A percentile compares a stretch with the other conserved stretches of the same genome.
Evolutionary conservation across 2,113 vertebrate species (phyloP).

Genomic region (Oreochromis tanganicae): DNA sequence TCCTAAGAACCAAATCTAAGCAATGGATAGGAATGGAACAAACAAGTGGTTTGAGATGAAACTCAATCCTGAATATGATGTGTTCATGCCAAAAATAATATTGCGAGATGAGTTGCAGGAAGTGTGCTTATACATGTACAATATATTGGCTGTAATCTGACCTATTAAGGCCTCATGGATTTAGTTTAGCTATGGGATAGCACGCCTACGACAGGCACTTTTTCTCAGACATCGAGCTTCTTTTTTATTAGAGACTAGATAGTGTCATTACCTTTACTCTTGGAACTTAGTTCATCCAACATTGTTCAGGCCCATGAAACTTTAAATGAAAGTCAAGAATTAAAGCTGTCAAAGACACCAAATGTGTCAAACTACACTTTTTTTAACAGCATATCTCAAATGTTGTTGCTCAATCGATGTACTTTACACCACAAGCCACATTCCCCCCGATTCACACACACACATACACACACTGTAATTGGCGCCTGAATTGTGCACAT

Average conservation of each 20-base stretch:
- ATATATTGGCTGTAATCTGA: neutral
- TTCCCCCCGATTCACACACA: neutral
- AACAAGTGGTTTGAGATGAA: neutral
- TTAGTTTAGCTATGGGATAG: neutral
- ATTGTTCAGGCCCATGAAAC: neutral
- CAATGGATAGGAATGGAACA: neutral
- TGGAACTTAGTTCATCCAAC: neutral
- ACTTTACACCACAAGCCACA: neutral
- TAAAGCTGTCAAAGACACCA: neutral
- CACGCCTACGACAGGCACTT: fast-evolving
- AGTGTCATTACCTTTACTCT: neutral
- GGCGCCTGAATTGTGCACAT: neutral
- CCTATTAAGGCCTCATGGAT: neutral
- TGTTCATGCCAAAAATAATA: neutral
- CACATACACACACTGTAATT: fast-evolving
- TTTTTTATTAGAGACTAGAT: neutral
- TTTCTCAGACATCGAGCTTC: neutral
- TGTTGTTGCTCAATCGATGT: neutral
- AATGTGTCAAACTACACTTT: neutral
- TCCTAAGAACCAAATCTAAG: neutral
- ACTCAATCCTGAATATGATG: neutral
- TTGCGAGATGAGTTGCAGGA: neutral
- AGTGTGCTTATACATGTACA: neutral
- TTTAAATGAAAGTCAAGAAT: neutral
- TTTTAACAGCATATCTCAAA: neutral